Percentiles rank a stretch among this genome's conserved stretches.
phyloP scores from a whole-genome alignment of 2,113 vertebrate species.

The Lasiurus borealis region DNA sequence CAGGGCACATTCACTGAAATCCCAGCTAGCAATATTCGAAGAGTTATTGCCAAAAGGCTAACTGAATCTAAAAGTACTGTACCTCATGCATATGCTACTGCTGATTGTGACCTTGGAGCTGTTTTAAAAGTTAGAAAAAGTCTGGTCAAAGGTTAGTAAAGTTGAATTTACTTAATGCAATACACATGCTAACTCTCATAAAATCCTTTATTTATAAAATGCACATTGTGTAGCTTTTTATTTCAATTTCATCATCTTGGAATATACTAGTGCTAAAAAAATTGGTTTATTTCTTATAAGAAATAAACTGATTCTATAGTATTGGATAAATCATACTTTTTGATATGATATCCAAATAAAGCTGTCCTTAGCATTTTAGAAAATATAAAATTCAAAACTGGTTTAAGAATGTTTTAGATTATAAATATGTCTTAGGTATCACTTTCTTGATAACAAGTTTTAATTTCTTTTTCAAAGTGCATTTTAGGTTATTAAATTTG shows the following conservation, averaged over 20 bases:
- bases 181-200: not conserved
- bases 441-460: not conserved
- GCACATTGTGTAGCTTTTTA: not conserved
- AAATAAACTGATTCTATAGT: not conserved
- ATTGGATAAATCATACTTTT: constrained; percentile 42
- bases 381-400: not conserved
- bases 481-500: constrained; percentile 40
- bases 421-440: not conserved
- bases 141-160: constrained; percentile 92
- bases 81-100: constrained; percentile 94
- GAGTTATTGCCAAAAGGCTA: constrained; percentile 96
- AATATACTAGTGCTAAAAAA: not conserved
- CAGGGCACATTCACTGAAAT: constrained; percentile 96
- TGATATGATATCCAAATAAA: not conserved
- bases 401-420: constrained; percentile 12
- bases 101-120: constrained; percentile 94
- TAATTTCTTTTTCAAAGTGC: constrained; percentile 12
- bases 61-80: constrained; percentile 96
- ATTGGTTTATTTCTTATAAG: not conserved
- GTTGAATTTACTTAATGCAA: constrained; percentile 36
- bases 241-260: not conserved
- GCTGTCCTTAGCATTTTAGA: not conserved
- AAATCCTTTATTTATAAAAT: constrained; percentile 42
- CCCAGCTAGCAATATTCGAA: constrained; percentile 93
- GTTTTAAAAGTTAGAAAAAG: constrained; percentile 92